Percentiles rank a stretch among this genome's conserved stretches.
Evolutionary conservation across 2,113 vertebrate species (phyloP).

Genomic region (Plestiodon gilberti): DNA sequence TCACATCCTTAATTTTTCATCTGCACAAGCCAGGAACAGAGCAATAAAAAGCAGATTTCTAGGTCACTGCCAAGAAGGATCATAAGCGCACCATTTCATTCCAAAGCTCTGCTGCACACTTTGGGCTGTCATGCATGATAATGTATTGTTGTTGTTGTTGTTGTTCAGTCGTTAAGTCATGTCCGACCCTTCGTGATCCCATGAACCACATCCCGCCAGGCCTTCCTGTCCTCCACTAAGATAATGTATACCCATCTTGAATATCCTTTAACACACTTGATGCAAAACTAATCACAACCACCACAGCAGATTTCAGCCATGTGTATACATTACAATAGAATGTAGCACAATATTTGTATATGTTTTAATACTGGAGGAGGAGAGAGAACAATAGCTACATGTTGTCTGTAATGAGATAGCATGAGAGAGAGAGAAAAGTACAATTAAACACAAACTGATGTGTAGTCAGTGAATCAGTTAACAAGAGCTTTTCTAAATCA

Average conservation of each 20-base stretch:
- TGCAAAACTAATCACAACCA: background rate
- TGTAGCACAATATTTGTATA: background rate
- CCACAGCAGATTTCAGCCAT: background rate
- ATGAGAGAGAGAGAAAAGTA: background rate
- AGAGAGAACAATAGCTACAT: background rate
- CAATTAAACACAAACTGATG: background rate
- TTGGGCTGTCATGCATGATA: constrained; percentile 1
- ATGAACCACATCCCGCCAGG: too few relatives aligned
- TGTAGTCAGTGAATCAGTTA: background rate
- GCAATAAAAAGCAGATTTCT: constrained; percentile 29
- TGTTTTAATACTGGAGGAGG: background rate
- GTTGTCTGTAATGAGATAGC: background rate
- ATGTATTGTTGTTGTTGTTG: too few relatives aligned
- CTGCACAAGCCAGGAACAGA: constrained; percentile 36
- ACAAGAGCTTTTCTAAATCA: background rate
- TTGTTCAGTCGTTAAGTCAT: too few relatives aligned
- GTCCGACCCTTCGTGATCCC: too few relatives aligned
- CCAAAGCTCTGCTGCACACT: background rate
- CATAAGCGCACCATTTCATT: fast-evolving
- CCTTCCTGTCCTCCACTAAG: too few relatives aligned
- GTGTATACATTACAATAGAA: background rate
- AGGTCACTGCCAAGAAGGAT: constrained; percentile 8
- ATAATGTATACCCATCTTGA: background rate
- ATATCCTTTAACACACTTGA: background rate
- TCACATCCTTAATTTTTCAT: constrained; percentile 47